Conservation (phyloP, 2,113 vertebrate genomes). For the Pygoscelis adeliae region DNA sequence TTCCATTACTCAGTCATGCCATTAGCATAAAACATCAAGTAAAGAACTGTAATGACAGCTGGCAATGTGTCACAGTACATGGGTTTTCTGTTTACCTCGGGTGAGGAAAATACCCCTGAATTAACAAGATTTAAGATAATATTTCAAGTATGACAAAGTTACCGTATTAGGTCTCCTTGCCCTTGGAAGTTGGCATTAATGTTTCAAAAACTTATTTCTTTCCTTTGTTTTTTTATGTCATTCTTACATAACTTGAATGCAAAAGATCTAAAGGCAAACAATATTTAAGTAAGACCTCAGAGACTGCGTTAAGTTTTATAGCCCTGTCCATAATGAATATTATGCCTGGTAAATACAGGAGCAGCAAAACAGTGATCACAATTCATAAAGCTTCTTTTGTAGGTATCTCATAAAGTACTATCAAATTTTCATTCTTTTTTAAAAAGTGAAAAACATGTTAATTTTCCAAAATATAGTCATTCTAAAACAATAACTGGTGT, state of each 20-base stretch:
- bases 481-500: not conserved
- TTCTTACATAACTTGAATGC: not conserved
- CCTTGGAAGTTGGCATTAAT: not conserved
- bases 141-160: not conserved
- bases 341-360: not conserved
- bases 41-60: constrained; percentile 11
- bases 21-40: constrained; percentile 31
- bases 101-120: not conserved
- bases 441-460: not conserved
- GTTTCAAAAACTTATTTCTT: not conserved
- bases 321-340: not conserved
- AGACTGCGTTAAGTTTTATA: not conserved
- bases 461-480: not conserved
- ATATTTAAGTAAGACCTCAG: not conserved
- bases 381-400: not conserved
- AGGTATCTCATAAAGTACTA: not conserved
- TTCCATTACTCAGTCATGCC: constrained; percentile 24
- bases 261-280: not conserved
- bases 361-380: not conserved
- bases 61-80: not conserved
- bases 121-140: not conserved
- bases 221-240: not conserved
- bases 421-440: not conserved
- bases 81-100: not conserved
- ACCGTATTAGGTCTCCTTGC: not conserved